Conservation (phyloP, 1,140 invertebrate species). For the Goniozus legneri region DNA sequence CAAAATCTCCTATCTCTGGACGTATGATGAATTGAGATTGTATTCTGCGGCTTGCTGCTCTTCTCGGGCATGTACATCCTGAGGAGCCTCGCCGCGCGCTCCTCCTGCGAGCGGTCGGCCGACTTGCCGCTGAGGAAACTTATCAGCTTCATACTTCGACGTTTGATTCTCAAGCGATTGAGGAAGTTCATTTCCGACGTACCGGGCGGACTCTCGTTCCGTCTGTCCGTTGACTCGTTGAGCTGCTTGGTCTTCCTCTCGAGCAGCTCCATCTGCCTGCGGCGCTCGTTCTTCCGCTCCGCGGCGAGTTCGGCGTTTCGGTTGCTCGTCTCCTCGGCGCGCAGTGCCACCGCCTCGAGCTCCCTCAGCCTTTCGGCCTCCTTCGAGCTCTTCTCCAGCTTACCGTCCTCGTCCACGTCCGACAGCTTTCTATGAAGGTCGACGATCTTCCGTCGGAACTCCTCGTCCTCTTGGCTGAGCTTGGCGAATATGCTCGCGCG, state of each 20-base stretch:
- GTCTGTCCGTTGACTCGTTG: slow-evolving; percentile 25
- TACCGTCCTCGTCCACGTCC: slow-evolving; percentile 33
- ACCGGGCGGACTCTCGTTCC: slow-evolving; percentile 14
- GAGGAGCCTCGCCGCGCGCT: slow-evolving; percentile 37
- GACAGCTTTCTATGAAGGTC: slow-evolving; percentile 47
- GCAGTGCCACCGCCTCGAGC: slow-evolving; percentile 28
- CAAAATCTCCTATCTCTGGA: slow-evolving; percentile 49
- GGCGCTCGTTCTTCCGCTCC: slow-evolving; percentile 15
- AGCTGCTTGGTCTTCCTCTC: slow-evolving; percentile 29
- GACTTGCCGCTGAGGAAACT: slow-evolving; percentile 41
- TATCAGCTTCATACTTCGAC: slow-evolving; percentile 39
- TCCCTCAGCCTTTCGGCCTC: slow-evolving; percentile 28
- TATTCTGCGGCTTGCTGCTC: slow-evolving; percentile 34
- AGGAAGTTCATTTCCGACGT: slow-evolving; percentile 34
- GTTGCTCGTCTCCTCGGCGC: slow-evolving; percentile 34
- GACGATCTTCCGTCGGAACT: slow-evolving; percentile 47
- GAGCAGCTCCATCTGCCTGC: slow-evolving; percentile 21
- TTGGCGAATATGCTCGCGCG: slow-evolving; percentile 40
- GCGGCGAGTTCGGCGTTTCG: slow-evolving; percentile 18
- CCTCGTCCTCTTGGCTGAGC: slow-evolving; percentile 43
- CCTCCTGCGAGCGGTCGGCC: slow-evolving; percentile 39
- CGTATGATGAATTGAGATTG: slow-evolving; percentile 48
- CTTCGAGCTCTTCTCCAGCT: slow-evolving; percentile 4
- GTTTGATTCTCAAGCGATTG: slow-evolving; percentile 34
- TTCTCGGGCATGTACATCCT: slow-evolving; percentile 46